A percentile compares a stretch with the other conserved stretches of the same genome.
Conservation (phyloP, 2,888 invertebrate species). For the Dorcus hopei region DNA sequence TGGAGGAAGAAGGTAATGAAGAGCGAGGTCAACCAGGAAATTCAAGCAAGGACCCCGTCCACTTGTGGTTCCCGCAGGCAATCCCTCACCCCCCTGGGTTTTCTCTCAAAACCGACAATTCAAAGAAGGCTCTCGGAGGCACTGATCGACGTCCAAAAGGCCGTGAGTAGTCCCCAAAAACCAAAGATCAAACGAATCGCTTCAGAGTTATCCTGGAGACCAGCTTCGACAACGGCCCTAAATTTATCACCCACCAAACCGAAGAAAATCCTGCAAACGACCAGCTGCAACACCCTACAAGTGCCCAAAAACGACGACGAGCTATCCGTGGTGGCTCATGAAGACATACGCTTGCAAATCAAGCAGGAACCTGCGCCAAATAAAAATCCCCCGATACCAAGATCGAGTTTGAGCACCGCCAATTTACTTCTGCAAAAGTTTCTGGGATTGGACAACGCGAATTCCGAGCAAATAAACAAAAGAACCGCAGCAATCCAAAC, state of each 20-base stretch:
- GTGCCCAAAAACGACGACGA: slow-evolving; percentile 55
- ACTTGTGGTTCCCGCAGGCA: slow-evolving; percentile 73
- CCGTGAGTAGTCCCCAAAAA: slow-evolving; percentile 36
- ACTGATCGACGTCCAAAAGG: slow-evolving; percentile 50
- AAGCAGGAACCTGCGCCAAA: not conserved
- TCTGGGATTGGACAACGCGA: slow-evolving; percentile 49
- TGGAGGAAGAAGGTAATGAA: slow-evolving; percentile 75
- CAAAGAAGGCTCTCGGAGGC: slow-evolving; percentile 59
- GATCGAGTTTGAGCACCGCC: slow-evolving; percentile 53
- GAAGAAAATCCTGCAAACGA: slow-evolving; percentile 58
- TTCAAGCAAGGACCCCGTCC: slow-evolving; percentile 76
- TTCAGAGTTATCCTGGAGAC: slow-evolving; percentile 55
- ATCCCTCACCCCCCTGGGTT: slow-evolving; percentile 59
- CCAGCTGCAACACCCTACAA: slow-evolving; percentile 68
- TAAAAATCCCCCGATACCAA: not conserved
- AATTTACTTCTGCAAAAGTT: slow-evolving; percentile 62
- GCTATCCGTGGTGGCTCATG: slow-evolving; percentile 40
- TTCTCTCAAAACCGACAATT: slow-evolving; percentile 53
- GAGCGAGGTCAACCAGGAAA: slow-evolving; percentile 76
- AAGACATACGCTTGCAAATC: slow-evolving; percentile 30
- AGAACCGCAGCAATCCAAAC: slow-evolving; percentile 27
- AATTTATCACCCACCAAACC: slow-evolving; percentile 40
- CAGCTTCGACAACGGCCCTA: slow-evolving; percentile 44
- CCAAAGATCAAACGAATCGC: slow-evolving; percentile 51
- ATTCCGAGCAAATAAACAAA: not conserved